Percentiles rank a stretch among this genome's conserved stretches.
Evolutionary conservation across 2,113 vertebrate genomes (phyloP).

Genomic region (Otis tarda): DNA sequence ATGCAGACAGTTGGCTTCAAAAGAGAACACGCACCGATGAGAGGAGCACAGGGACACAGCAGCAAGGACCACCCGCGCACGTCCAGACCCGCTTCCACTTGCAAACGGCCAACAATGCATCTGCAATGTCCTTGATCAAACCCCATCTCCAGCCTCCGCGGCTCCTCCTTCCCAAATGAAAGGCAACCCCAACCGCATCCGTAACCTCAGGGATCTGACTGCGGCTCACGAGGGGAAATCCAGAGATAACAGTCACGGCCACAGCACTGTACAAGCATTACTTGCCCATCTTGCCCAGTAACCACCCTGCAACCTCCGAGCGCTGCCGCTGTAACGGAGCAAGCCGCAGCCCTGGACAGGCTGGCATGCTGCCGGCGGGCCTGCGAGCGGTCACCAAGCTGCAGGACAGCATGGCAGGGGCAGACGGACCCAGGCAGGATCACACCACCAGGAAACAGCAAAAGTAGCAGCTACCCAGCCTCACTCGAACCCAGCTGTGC

Average conservation of each 20-base stretch:
- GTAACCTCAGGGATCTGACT: not conserved
- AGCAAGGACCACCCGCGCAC: not conserved
- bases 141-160: not conserved
- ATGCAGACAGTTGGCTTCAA: not conserved
- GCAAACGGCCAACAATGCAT: not conserved
- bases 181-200: accelerated
- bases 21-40: accelerated
- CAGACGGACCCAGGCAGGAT: not conserved
- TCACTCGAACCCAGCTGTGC: not conserved
- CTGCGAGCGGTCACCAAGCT: accelerated
- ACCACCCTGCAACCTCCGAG: not conserved
- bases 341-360: accelerated
- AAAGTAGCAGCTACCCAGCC: not conserved
- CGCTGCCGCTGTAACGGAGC: not conserved
- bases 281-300: not conserved
- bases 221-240: not conserved
- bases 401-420: not conserved
- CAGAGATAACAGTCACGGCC: not conserved
- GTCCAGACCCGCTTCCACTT: not conserved
- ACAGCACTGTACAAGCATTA: not conserved
- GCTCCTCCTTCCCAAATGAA: not conserved
- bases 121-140: not conserved
- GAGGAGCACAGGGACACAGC: not conserved
- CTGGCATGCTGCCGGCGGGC: accelerated
- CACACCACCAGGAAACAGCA: not conserved